Conservation (phyloP, 2,888 invertebrate genomes). For the Mesorhabditis belari region DNA sequence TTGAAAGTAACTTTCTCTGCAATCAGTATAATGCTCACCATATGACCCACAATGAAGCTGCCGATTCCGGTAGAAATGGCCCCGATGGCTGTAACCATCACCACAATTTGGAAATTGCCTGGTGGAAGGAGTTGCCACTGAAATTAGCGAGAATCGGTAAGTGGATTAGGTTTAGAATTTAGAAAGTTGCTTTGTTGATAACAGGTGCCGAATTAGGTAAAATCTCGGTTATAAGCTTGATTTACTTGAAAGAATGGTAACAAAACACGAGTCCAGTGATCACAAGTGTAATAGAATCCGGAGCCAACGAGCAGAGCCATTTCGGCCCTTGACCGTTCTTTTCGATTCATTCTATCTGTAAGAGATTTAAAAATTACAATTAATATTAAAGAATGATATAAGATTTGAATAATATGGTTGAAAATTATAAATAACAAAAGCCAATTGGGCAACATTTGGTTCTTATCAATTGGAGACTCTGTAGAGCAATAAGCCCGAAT, state of each 20-base stretch:
- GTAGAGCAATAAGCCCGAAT: no score
- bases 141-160: no score
- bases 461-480: no score
- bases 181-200: no score
- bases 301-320: conserved; percentile 13
- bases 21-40: conserved; percentile 24
- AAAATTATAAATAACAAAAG: no score
- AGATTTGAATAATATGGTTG: no score
- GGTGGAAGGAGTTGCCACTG: conserved; percentile 33
- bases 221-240: no score
- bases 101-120: conserved; percentile 25
- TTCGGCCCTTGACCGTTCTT: conserved; percentile 9
- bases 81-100: conserved; percentile 29
- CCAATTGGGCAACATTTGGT: no score
- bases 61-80: conserved; percentile 32
- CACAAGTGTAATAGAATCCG: conserved; percentile 40
- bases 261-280: conserved; percentile 41
- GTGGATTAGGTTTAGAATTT: no score
- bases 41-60: conserved; percentile 35
- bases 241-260: conserved; percentile 34
- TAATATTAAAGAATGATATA: neutral
- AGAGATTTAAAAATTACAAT: neutral
- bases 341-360: neutral
- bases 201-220: no score
- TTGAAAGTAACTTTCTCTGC: neutral